Percentiles rank a stretch among this genome's conserved stretches.
Conservation (phyloP, 2,888 invertebrate genomes). For the Glomeris marginata region DNA sequence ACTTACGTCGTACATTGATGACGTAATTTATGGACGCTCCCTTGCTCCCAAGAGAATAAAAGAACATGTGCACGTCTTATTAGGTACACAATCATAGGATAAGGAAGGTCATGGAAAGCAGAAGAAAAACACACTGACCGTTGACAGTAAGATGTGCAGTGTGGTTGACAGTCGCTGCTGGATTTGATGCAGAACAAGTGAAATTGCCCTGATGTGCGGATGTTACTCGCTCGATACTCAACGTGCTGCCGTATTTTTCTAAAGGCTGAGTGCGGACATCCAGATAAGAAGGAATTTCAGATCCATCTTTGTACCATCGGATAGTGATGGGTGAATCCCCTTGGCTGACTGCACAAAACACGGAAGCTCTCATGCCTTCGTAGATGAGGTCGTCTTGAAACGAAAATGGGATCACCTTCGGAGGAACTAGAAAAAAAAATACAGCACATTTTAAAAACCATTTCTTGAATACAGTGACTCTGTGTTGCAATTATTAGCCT, state of each 20-base stretch:
- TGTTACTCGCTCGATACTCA: conserved; percentile 14
- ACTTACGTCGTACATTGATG: too few relatives aligned
- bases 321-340: conserved; percentile 15
- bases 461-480: too few relatives aligned
- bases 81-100: too few relatives aligned
- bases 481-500: too few relatives aligned
- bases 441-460: neutral
- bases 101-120: neutral
- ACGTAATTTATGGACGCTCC: too few relatives aligned
- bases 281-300: conserved; percentile 7
- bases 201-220: conserved; percentile 19
- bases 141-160: conserved; percentile 67
- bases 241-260: conserved; percentile 15
- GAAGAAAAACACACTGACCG: conserved; percentile 36
- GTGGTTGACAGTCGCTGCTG: conserved; percentile 62
- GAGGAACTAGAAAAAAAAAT: conserved; percentile 12
- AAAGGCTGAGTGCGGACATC: conserved; percentile 13
- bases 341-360: conserved; percentile 14
- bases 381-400: conserved; percentile 17
- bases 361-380: conserved; percentile 15
- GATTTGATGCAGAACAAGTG: conserved; percentile 78
- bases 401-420: conserved; percentile 16
- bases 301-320: conserved; percentile 14
- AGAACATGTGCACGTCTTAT: too few relatives aligned
- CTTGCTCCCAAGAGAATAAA: too few relatives aligned